Evolutionary conservation across 2,113 vertebrate genomes (phyloP).

Genomic region (Malurus elegans): DNA sequence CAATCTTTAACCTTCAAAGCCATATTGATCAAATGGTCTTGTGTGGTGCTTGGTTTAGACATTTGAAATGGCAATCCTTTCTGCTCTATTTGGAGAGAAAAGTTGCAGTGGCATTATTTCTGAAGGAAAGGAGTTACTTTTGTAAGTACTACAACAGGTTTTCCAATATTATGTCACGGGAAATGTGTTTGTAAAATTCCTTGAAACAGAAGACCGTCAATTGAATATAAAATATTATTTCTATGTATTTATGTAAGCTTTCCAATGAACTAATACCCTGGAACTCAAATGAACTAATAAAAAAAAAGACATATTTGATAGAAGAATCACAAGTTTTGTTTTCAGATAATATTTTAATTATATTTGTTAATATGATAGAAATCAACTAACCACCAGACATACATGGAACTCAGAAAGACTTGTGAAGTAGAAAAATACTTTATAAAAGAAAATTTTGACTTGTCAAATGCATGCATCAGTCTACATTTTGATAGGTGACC

Average conservation of each 20-base stretch:
- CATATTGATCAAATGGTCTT: background rate
- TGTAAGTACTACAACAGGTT: background rate
- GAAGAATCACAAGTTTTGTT: rapidly evolving
- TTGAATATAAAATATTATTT: background rate
- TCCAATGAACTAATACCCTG: background rate
- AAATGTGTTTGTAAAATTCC: background rate
- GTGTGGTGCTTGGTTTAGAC: background rate
- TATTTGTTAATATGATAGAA: background rate
- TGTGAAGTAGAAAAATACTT: background rate
- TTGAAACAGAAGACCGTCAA: background rate
- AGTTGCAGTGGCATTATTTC: background rate
- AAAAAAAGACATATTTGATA: background rate
- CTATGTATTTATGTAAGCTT: background rate
- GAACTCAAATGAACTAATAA: background rate
- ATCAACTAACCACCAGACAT: background rate
- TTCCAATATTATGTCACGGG: background rate
- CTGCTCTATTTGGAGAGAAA: background rate
- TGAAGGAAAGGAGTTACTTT: background rate
- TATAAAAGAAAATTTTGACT: background rate
- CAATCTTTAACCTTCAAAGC: slow-evolving; percentile 33
- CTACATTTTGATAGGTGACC: background rate
- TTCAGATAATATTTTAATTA: background rate
- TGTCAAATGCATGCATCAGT: rapidly evolving
- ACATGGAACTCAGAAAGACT: background rate
- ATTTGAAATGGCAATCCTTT: background rate